A percentile compares a stretch with the other conserved stretches of the same genome.
phyloP scores from a whole-genome alignment of 2,113 vertebrate genomes.

The Pelodiscus sinensis region DNA sequence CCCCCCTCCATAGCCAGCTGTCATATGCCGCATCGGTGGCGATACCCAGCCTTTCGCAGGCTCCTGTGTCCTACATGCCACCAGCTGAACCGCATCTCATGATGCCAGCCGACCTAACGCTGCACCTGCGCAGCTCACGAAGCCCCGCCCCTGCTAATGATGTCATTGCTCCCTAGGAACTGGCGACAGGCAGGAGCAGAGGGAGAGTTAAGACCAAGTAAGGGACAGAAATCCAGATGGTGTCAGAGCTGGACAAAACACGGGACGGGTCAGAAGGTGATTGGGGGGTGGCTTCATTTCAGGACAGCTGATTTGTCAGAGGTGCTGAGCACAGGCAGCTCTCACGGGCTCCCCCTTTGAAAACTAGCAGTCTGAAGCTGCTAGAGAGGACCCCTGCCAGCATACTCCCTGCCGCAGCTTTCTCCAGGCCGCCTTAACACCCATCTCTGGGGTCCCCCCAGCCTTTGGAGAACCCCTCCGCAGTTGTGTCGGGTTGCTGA shows the following conservation, averaged over 20 bases:
- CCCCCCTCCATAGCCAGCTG: not conserved
- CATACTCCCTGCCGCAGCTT: not conserved
- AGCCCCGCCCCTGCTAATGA: not conserved
- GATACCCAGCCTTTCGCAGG: not conserved
- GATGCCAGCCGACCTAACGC: not conserved
- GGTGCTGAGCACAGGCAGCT: not conserved
- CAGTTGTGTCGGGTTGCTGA: not conserved
- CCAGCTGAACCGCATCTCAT: not conserved
- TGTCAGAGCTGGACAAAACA: not conserved
- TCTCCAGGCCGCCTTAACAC: rapidly evolving
- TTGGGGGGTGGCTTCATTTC: not conserved
- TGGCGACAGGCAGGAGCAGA: not conserved
- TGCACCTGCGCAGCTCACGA: not conserved
- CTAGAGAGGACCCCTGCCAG: too few species aligned
- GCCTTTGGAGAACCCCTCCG: not conserved
- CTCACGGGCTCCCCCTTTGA: not conserved
- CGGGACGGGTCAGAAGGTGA: not conserved
- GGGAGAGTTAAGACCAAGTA: not conserved
- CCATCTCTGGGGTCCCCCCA: rapidly evolving
- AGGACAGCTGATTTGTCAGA: not conserved
- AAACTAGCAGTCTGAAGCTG: not conserved
- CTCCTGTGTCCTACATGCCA: not conserved
- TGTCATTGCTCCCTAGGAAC: not conserved
- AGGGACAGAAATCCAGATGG: not conserved
- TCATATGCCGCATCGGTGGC: too few species aligned